Percentiles rank a stretch among this genome's conserved stretches.
Evolutionary conservation across 53 echinoderm and acorn worm genomes (phyloP).

Genomic region (Paelopatides confundens): DNA sequence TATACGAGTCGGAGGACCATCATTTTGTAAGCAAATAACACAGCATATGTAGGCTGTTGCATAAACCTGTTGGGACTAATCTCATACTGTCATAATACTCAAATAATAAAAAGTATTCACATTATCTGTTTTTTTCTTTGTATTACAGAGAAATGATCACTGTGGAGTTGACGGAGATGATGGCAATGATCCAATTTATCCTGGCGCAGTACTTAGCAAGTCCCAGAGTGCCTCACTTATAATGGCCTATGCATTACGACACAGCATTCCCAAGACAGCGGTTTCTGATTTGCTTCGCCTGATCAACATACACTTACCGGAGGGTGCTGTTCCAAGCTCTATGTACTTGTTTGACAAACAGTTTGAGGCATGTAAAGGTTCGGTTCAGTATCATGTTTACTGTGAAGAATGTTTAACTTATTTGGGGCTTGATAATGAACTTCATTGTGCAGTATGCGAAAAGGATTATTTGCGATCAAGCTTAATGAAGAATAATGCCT

Average conservation of each 20-base stretch:
- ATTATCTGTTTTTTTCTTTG: too few relatives aligned
- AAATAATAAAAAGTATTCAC: too few relatives aligned
- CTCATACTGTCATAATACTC: too few relatives aligned
- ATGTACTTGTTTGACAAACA: not conserved
- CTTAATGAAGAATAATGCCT: not conserved
- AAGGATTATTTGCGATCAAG: not conserved
- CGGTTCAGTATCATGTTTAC: constrained; percentile 12
- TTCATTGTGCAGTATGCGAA: not conserved
- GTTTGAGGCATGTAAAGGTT: constrained; percentile 5
- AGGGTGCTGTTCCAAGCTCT: not conserved
- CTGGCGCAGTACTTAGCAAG: not conserved
- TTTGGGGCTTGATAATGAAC: not conserved
- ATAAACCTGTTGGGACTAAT: too few relatives aligned
- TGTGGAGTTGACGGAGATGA: too few relatives aligned
- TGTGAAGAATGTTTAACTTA: constrained; percentile 16
- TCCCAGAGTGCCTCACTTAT: too few relatives aligned
- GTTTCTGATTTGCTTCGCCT: not conserved
- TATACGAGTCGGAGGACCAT: too few relatives aligned
- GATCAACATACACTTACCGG: constrained; percentile 11
- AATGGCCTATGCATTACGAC: not conserved
- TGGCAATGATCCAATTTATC: constrained; percentile 3
- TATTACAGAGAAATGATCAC: too few relatives aligned
- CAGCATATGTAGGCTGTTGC: too few relatives aligned
- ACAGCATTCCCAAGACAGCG: not conserved
- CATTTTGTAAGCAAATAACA: too few relatives aligned